Evolutionary conservation across 2,888 invertebrate genomes (phyloP), one percentile per base, ranked within the genome.

Genomic region (Drosophila meridionalis): DNA sequence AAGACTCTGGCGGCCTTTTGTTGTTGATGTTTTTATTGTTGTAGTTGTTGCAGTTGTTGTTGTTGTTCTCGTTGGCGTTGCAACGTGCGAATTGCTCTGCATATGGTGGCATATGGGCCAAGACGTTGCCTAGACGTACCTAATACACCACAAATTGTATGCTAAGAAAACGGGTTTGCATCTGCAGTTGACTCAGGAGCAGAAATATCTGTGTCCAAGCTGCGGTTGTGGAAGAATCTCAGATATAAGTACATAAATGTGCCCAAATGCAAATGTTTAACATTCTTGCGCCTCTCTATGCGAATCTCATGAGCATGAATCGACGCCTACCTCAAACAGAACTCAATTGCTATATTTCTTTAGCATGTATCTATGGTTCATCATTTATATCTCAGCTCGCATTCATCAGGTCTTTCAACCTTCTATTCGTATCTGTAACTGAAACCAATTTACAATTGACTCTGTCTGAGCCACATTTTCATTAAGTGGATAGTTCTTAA

Each of bases 1-100:
- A 67, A 66, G 53, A 61, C 63, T 52, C 59, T 78, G 84, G 82
- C 86, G 86, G 86, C 86, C 55, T 84, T 84, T 80, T 70, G 74
- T 53, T 71, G 63, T 66, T 75, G 69, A 57, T 57, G 50, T 59
- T 59, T 20, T 20, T 20, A 20, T 20, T 20, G 20, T 20, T n/a
- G 48, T 12, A 58, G 72, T 20, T 55, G 69, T 56, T 77, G 71
- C 55, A 14, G 56, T 40, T 50, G 20, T 3, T 4, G 61, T 63
- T 42, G 71, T 50, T 28, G 56, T 48, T 50, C 14, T 47, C 7
- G 62, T 64, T 61, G 32, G 60, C 63, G 45, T 60, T 62, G 78
- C 82, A 80, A 80, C 82, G 80, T 81, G 80, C 80, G 80, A 78
- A 80, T 80, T 74, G 69, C 67, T 65, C 72, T 66, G 77, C 70